Evolutionary conservation across 1,140 invertebrate genomes (phyloP), one percentile per base, ranked within the genome.

Genomic region (Pygmarrhopalites habei): DNA sequence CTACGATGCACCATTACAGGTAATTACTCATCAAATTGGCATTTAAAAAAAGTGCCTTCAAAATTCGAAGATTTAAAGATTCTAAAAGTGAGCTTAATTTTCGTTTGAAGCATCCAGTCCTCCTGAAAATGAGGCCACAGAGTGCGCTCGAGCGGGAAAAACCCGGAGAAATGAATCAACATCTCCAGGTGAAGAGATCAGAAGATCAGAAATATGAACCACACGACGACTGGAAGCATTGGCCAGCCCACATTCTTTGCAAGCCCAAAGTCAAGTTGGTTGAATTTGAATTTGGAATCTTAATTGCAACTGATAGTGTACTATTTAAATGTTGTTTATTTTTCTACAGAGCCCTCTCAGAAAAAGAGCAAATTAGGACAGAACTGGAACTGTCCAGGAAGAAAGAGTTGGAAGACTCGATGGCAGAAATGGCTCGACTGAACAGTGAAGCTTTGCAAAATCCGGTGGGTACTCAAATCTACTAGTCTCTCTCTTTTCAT

Each of bases 81-180:
- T n/a, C n/a, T 41, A 10, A 41, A 12, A 41, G 10, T 10, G 39
- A 10, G n/a, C 10, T 41, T 12, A n/a, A n/a, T n/a, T n/a, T n/a
- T n/a, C n/a, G n/a, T n/a, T n/a, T n/a, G n/a, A 21, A 55, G 25
- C 51, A 21, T 32, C 46, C 46, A 49, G 46, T 49, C 14, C 46
- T 49, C 10, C 19, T 49, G 14, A 49, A 49, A 10, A 21, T 49
- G 14, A 49, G 19, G 46, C 46, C 46, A 5, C 23, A 15, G 7
- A n/a, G n/a, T n/a, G n/a, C n/a, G n/a, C n/a, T n/a, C n/a, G n/a
- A n/a, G n/a, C n/a, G n/a, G n/a, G n/a, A n/a, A n/a, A n/a, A n/a
- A n/a, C n/a, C n/a, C n/a, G n/a, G n/a, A n/a, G n/a, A n/a, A 41
- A 12, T 10, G 39, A 41, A 41, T 12, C 10, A 41, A 41, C n/a